Percentiles rank a stretch among this genome's conserved stretches.
Evolutionary conservation across 2,888 invertebrate genomes (phyloP).

Genomic region (Eupeodes latifasciatus): DNA sequence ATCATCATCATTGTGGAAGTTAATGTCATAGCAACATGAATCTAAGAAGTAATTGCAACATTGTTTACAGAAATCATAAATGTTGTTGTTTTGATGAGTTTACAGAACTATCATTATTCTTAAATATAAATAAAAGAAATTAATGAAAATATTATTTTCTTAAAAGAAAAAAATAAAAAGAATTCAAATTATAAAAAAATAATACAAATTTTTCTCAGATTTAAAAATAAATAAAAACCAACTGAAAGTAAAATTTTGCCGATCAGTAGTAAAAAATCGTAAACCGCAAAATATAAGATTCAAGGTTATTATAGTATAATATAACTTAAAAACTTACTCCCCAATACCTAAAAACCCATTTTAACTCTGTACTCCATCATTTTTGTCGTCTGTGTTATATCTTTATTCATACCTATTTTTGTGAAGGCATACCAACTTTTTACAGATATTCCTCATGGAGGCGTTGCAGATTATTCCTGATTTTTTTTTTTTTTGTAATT

Average conservation of each 20-base stretch:
- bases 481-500: conserved; percentile 13
- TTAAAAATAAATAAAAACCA: background rate
- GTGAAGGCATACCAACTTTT: conserved; percentile 10
- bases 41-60: conserved; percentile 29
- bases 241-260: background rate
- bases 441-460: conserved; percentile 28
- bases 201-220: background rate
- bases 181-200: background rate
- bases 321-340: background rate
- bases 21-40: conserved; percentile 53
- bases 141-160: too few species aligned
- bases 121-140: too few species aligned
- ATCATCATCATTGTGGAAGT: background rate
- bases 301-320: background rate
- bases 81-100: too few species aligned
- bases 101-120: too few species aligned
- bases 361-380: conserved; percentile 4
- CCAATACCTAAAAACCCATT: conserved; percentile 17
- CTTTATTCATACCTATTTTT: background rate
- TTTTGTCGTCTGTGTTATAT: background rate
- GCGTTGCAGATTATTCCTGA: conserved; percentile 18
- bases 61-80: background rate
- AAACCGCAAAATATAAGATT: background rate
- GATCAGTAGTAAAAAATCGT: background rate
- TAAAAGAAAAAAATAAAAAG: too few species aligned